Conservation (phyloP, 2,113 vertebrate species). For the Leptobrachium ailaonicum region DNA sequence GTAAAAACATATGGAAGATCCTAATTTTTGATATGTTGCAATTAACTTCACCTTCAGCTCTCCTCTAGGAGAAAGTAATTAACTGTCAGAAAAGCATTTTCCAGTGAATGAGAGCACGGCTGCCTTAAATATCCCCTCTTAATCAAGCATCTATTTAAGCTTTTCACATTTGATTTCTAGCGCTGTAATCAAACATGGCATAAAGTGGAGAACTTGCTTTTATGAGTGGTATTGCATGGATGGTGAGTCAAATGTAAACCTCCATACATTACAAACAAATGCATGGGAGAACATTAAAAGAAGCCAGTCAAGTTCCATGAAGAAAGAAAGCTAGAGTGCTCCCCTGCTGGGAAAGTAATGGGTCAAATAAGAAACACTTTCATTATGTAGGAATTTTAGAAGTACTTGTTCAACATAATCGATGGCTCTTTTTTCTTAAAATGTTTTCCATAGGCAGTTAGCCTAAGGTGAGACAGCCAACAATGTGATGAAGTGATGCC, state of each 20-base stretch:
- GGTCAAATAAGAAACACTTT: too few relatives aligned
- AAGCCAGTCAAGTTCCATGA: too few relatives aligned
- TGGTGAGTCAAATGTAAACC: conserved; percentile 11
- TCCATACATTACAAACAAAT: not conserved
- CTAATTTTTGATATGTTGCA: not conserved
- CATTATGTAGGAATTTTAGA: too few relatives aligned
- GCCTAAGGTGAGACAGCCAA: not conserved
- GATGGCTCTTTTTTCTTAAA: too few relatives aligned
- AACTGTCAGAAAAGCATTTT: conserved; percentile 4
- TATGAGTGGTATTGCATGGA: not conserved
- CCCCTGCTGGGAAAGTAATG: too few relatives aligned
- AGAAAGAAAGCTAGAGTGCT: too few relatives aligned
- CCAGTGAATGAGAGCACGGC: not conserved
- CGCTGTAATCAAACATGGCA: not conserved
- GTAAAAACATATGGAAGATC: conserved; percentile 2
- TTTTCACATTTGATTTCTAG: conserved; percentile 22
- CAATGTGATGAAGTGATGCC: not conserved
- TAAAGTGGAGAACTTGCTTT: not conserved
- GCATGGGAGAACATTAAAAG: not conserved
- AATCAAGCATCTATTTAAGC: conserved; percentile 18
- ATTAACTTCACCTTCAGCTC: conserved; percentile 27
- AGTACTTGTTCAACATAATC: too few relatives aligned
- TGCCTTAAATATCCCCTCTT: conserved; percentile 3
- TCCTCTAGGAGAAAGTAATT: conserved; percentile 3
- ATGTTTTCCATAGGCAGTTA: too few relatives aligned